phyloP scores from a whole-genome alignment of 2,888 invertebrate genomes.

The Tinea pellionella region DNA sequence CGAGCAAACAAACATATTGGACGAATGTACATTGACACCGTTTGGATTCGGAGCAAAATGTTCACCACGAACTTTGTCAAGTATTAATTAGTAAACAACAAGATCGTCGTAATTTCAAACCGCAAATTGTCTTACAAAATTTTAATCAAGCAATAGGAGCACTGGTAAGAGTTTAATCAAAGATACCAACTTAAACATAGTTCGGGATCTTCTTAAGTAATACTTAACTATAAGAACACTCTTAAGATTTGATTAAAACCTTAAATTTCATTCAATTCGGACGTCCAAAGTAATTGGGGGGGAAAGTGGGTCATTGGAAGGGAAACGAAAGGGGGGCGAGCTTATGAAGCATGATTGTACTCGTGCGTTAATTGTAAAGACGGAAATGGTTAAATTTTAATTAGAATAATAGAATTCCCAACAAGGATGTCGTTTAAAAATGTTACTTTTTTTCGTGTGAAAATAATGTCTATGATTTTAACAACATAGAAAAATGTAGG shows the following conservation, averaged over 20 bases:
- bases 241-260: conserved; percentile 31
- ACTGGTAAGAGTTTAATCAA: conserved; percentile 45
- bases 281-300: conserved; percentile 13
- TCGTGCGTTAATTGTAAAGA: neutral
- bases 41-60: too few relatives aligned
- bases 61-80: too few relatives aligned
- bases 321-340: neutral
- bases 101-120: neutral
- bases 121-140: conserved; percentile 26
- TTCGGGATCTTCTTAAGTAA: conserved; percentile 20
- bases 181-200: conserved; percentile 22
- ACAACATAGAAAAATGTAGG: too few relatives aligned
- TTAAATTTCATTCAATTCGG: conserved; percentile 27
- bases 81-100: neutral
- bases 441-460: neutral
- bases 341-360: conserved; percentile 2
- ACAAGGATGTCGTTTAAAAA: neutral
- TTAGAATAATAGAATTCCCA: neutral
- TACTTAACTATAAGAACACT: conserved; percentile 18
- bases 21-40: too few relatives aligned
- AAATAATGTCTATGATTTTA: neutral
- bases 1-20: too few relatives aligned
- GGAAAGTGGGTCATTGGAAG: conserved; percentile 12
- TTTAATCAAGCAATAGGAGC: conserved; percentile 44
- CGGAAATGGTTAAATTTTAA: conserved; percentile 1